Evolutionary conservation across 2,888 invertebrate genomes (phyloP).

Genomic region (Microchrysa polita): DNA sequence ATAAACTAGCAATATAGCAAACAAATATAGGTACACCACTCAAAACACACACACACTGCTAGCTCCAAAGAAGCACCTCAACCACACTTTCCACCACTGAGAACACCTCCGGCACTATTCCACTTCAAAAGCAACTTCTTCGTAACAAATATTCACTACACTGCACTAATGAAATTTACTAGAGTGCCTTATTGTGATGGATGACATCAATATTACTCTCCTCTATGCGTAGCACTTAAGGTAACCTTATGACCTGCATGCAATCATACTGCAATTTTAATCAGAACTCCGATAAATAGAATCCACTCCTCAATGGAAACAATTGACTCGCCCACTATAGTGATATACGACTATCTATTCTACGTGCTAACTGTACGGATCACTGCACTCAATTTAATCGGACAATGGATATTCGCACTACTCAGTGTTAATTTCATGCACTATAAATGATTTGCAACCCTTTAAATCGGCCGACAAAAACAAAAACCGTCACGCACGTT

Average conservation of each 20-base stretch:
- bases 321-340: conserved; percentile 3
- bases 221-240: conserved; percentile 10
- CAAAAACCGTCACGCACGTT: neutral
- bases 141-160: conserved; percentile 12
- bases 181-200: conserved; percentile 4
- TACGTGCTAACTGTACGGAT: neutral
- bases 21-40: neutral
- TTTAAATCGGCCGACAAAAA: too few relatives aligned
- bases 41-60: conserved; percentile 12
- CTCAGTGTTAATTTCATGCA: too few relatives aligned
- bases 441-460: too few relatives aligned
- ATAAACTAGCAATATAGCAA: neutral
- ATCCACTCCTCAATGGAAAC: conserved; percentile 22
- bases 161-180: conserved; percentile 32
- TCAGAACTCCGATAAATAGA: neutral
- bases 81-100: conserved; percentile 6
- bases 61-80: conserved; percentile 5
- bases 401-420: conserved; percentile 17
- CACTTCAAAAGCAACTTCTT: neutral
- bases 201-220: conserved; percentile 19
- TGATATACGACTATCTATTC: too few relatives aligned
- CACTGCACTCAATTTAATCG: conserved; percentile 19
- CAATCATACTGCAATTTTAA: conserved; percentile 27
- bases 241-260: conserved; percentile 32
- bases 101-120: conserved; percentile 6